Conservation (phyloP, 1,140 invertebrate genomes). For the Hyles euphorbiae region DNA sequence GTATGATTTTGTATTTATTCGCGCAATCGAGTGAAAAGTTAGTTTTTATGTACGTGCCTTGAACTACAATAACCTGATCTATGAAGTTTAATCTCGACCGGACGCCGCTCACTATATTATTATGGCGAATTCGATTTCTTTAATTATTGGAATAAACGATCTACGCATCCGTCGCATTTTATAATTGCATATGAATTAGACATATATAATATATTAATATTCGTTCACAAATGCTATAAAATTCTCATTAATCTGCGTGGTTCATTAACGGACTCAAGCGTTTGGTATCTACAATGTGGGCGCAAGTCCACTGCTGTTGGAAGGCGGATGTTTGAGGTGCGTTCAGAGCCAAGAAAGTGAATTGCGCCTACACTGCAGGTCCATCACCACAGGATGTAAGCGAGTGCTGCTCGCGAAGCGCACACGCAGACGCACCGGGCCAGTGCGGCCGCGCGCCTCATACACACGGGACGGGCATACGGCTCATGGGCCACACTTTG, state of each 20-base stretch:
- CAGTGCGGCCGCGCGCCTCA: conserved; percentile 51
- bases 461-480: conserved; percentile 48
- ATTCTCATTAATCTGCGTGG: conserved; percentile 8
- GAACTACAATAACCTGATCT: no score
- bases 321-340: background rate
- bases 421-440: conserved; percentile 47
- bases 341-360: no score
- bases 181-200: background rate
- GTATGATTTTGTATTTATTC: no score
- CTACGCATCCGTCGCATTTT: conserved; percentile 67
- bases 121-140: background rate
- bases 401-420: conserved; percentile 70
- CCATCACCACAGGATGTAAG: conserved; percentile 56
- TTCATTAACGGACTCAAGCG: conserved; percentile 33
- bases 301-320: conserved; percentile 30
- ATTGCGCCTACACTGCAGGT: conserved; percentile 48
- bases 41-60: no score
- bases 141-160: conserved; percentile 11
- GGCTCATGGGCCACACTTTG: conserved; percentile 38
- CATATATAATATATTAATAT: background rate
- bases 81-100: conserved; percentile 38
- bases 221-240: conserved; percentile 4
- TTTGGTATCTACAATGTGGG: conserved; percentile 43
- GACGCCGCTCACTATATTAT: conserved; percentile 53
- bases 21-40: no score